A percentile compares a stretch with the other conserved stretches of the same genome.
Evolutionary conservation across 2,888 invertebrate genomes (phyloP).

Genomic region (Pegoplata infirma): DNA sequence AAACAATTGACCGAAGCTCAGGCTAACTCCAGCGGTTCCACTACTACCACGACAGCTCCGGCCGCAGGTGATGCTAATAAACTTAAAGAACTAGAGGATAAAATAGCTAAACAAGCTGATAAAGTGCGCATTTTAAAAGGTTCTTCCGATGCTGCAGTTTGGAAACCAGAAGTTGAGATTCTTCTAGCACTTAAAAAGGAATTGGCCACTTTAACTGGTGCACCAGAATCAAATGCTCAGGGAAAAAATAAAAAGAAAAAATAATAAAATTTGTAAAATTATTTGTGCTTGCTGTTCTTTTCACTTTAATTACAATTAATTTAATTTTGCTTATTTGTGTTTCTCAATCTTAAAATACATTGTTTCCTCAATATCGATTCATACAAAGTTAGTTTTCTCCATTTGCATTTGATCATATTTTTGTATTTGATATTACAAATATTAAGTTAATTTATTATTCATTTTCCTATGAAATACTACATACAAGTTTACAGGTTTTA

Average conservation of each 20-base stretch:
- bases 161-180: slow-evolving; percentile 88
- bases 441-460: slow-evolving; percentile 26
- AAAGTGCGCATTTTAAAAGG: slow-evolving; percentile 88
- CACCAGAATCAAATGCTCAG: slow-evolving; percentile 65
- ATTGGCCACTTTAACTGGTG: slow-evolving; percentile 78
- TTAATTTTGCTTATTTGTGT: background rate
- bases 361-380: slow-evolving; percentile 1
- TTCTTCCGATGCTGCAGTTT: slow-evolving; percentile 84
- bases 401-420: background rate
- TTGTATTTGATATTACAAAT: slow-evolving; percentile 22
- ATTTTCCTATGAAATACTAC: slow-evolving; percentile 5
- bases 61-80: slow-evolving; percentile 65
- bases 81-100: slow-evolving; percentile 80
- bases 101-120: slow-evolving; percentile 82
- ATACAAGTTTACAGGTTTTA: slow-evolving; percentile 1
- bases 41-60: slow-evolving; percentile 59
- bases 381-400: background rate
- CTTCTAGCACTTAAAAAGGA: slow-evolving; percentile 86
- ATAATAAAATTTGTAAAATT: slow-evolving; percentile 64
- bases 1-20: slow-evolving; percentile 80
- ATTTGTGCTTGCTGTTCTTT: background rate
- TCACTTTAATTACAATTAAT: background rate
- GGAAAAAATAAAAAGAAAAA: slow-evolving; percentile 76
- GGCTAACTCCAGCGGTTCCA: slow-evolving; percentile 40
- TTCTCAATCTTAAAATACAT: background rate